Evolutionary conservation across 2,888 invertebrate species (phyloP), one percentile per base, ranked within the genome.

Genomic region (Drosophila rubida): DNA sequence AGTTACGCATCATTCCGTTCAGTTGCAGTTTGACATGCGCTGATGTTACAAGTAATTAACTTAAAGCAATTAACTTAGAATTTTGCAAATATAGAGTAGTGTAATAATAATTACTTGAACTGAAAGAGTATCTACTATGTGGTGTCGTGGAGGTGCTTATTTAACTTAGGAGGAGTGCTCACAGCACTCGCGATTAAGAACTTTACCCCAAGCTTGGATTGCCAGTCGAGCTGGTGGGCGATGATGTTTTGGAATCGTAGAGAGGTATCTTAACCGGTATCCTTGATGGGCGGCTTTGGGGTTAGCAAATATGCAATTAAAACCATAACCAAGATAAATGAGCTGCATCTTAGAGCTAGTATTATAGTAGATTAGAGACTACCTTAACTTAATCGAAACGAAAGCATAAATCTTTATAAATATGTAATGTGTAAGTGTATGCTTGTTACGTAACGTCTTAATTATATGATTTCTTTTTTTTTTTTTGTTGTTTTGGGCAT

Each of bases 221-320:
- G 75, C 90, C 91, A 70, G 89, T 87, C 72, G 90, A 91, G 84
- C 89, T 91, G 78, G 91, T 91, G 66, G 91, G 91, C 84, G 91
- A 91, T 75, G 88, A 83, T 76, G 90, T 88, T 82, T 91, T 91
- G 72, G 84, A 85, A 78, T 91, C 91, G 72, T 87, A 84, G 82
- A 91, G 91, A 78, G 84, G 79, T 81, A 91, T 89, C 82, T 91
- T 91, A 74, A 92, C 88, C 72, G 92, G 92, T 82, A 92, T 92
- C 91, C 91, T 87, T 75, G 92, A 92, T 78, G 90, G 90, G 69
- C 90, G 91, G 84, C 90, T 89, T 86, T 80, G 62, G 65, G 54
- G 55, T 76, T 76, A 74, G 74, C 74, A 71, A 46, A 32, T 57
- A 70, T 53, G 13, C 54, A 22, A 19, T 51, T 37, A 53, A 46